Base-by-base conservation (phyloP, 2,888 invertebrate species). In the Lithosia quadra region DNA sequence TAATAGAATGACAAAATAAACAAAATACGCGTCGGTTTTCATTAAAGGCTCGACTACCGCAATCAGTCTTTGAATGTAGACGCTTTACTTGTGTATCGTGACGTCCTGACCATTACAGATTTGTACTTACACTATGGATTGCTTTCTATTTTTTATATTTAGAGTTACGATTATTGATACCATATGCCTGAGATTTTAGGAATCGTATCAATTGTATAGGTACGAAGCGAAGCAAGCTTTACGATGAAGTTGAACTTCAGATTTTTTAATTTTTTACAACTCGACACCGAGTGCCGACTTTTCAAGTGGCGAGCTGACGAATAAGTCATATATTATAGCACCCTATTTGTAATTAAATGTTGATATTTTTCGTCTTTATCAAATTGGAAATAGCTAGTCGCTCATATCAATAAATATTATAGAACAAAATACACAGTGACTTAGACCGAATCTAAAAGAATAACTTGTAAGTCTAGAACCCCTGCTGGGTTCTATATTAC, bases 1-100 rank as follows among this genome's bases (percentile, higher is more conserved):
- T 91, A 90, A 89, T 89, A 86, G 83, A 89, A 90, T 85, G 88
- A 86, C 87, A 89, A 88, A 81, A 87, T 86, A 86, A 87, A 87
- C 85, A 87, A 86, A 87, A 87, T 83, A 85, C 88, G 88, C 85
- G 84, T 81, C 77, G 78, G 83, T 82, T 83, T 85, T 85, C 81
- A 81, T 83, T 84, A 86, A 80, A 80, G 82, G 74, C 67, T 76
- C 72, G 78, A 71, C 78, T 77, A 73, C 77, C 81, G 83, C 81
- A 81, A 84, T 85, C 80, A 80, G 77, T 80, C 81, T 78, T 81
- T 76, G 75, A 75, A 70, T 75, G 65, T 69, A 68, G 65, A 69
- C 67, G 64, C 33, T 71, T 76, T 64, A 67, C 36, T 69, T 68
- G 65, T 68, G 67, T 57, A 57, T 68, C 57, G 28, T 9, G 61